Evolutionary conservation across 2,797 vertebrate genomes (phyloP).

Genomic region (Diceros bicornis): DNA sequence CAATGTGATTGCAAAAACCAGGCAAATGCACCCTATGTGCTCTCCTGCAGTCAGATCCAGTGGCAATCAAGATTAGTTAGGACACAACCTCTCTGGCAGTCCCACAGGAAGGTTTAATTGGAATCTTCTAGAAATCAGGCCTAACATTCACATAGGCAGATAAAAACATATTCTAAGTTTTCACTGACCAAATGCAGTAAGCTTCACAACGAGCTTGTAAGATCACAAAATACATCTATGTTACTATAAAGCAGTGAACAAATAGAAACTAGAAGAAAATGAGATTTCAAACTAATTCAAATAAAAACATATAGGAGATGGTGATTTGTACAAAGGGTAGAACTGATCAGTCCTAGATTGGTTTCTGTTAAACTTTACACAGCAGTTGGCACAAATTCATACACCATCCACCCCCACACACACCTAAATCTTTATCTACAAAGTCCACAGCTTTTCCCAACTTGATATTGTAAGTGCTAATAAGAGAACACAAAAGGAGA

Average conservation of each 20-base stretch:
- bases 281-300: constrained; percentile 33
- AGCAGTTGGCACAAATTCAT: not conserved
- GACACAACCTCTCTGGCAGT: not conserved
- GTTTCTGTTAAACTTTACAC: constrained; percentile 34
- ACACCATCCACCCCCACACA: fast-evolving
- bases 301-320: not conserved
- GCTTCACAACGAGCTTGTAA: not conserved
- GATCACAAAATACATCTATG: not conserved
- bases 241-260: not conserved
- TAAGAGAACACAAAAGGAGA: constrained; percentile 13
- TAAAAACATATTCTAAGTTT: not conserved
- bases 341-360: not conserved
- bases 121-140: not conserved
- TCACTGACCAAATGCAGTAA: not conserved
- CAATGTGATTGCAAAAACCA: not conserved
- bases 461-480: not conserved
- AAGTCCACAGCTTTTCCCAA: not conserved
- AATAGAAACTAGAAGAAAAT: constrained; percentile 46
- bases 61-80: not conserved
- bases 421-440: not conserved
- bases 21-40: not conserved
- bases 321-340: not conserved
- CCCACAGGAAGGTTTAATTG: not conserved
- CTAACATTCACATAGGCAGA: not conserved
- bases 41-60: too few species aligned